Percentiles rank a stretch among this genome's conserved stretches.
Evolutionary conservation across 2,113 vertebrate genomes (phyloP).

Genomic region (Bubalus kerabau): DNA sequence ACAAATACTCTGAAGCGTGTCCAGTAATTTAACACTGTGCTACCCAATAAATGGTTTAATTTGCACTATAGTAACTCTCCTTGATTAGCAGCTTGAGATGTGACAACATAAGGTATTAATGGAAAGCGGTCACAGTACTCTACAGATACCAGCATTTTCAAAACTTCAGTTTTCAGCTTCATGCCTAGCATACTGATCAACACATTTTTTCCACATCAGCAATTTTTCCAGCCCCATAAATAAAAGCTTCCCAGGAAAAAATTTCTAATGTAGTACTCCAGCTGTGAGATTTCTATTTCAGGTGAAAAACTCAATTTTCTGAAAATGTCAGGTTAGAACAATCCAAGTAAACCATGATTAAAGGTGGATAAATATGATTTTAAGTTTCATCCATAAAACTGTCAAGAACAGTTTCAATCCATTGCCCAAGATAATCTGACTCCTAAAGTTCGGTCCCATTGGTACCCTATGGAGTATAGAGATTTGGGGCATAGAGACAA

Average conservation of each 20-base stretch:
- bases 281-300: background rate
- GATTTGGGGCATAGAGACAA: background rate
- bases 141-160: background rate
- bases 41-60: background rate
- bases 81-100: background rate
- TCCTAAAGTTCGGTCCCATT: background rate
- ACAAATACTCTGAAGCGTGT: background rate
- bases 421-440: background rate
- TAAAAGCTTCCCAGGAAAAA: constrained; percentile 7
- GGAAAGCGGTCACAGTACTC: background rate
- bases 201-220: background rate
- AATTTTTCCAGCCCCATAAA: constrained; percentile 22
- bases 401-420: background rate
- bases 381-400: constrained; percentile 11
- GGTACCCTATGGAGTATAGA: rapidly evolving
- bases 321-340: background rate
- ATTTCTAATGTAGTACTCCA: background rate
- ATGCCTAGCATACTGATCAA: background rate
- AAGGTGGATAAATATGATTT: background rate
- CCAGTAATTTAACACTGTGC: background rate
- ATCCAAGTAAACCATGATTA: background rate
- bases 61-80: background rate
- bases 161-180: background rate
- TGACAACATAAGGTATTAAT: background rate
- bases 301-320: background rate